Base-by-base conservation (phyloP, 2,797 vertebrate genomes). In the Spea hammondii region DNA sequence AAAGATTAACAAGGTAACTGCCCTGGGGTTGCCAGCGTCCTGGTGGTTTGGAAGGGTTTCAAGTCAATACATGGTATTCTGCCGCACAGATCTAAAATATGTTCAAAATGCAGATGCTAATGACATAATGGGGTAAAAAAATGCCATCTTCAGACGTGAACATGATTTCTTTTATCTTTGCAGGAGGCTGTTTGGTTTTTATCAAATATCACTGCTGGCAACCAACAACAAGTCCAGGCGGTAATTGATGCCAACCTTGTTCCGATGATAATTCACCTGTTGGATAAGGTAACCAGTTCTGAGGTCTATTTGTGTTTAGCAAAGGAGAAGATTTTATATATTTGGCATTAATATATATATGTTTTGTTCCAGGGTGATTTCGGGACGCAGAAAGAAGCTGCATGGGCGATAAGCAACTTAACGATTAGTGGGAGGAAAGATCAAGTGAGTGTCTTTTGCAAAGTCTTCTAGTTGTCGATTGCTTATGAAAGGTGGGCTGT, bases 131-230 rank as follows among this genome's bases (percentile, higher is more conserved):
- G 51, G 10, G 10, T 1, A 53, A 53, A 53, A 53, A 53, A 53
- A 53, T 7, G 1, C 6, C 6, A 53, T 53, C 51, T 53, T 6
- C 51, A 53, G 10, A 53, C 1, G 51, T 53, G 51, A 6, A 53
- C 6, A 8, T 70, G 48, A 6, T 8, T 50, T 70, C 32, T 6
- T 84, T 53, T 84, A 79, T 65, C 86, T 79, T 80, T 93, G 66
- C 87, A 99, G 98, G 98, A 99, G 92, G 98, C 98, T 10, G 98
- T 99, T 85, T 99, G 98, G 98, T 99, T 99, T 92, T 92, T 99
- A 65, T 99, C 98, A 75, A 99, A 99, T 91, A 99, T 99, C 89
- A 99, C 98, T 49, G 98, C 98, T 82, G 98, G 98, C 85, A 99
- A 99, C 90, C 98, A 99, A 88, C 97, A 99, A 88, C 98, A 99